Conservation (phyloP, 2,797 vertebrate genomes). For the Ispidina picta region DNA sequence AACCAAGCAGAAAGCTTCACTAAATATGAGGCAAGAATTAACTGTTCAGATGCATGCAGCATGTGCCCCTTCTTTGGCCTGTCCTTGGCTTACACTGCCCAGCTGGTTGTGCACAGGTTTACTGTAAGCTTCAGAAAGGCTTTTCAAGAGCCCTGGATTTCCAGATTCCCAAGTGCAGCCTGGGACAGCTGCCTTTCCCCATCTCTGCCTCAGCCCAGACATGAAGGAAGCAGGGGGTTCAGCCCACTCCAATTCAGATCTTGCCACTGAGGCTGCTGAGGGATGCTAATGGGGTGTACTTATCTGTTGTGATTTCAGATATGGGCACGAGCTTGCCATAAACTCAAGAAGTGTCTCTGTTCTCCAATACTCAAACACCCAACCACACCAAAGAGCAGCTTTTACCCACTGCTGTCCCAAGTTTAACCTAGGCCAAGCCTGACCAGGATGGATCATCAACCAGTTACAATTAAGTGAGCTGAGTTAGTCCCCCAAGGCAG, state of each 20-base stretch:
- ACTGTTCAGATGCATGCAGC: neutral
- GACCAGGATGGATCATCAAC: neutral
- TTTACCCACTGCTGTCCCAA: neutral
- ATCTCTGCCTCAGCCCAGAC: neutral
- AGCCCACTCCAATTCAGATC: neutral
- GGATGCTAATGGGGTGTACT: neutral
- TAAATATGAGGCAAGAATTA: neutral
- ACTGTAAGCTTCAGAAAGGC: neutral
- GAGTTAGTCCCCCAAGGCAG: neutral
- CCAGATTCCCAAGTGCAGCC: neutral
- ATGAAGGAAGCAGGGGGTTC: accelerated
- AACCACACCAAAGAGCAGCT: neutral
- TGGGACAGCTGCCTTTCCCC: neutral
- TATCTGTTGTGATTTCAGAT: neutral
- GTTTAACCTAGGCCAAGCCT: neutral
- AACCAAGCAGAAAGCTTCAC: neutral
- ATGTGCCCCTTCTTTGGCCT: neutral
- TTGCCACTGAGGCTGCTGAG: neutral
- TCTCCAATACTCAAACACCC: neutral
- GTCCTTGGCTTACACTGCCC: neutral
- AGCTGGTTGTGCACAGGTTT: neutral
- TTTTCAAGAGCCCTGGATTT: neutral
- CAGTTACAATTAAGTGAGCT: neutral
- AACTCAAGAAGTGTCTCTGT: neutral
- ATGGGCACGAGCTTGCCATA: neutral